Conservation (phyloP, 1,140 invertebrate species). For the Diorhabda sublineata region DNA sequence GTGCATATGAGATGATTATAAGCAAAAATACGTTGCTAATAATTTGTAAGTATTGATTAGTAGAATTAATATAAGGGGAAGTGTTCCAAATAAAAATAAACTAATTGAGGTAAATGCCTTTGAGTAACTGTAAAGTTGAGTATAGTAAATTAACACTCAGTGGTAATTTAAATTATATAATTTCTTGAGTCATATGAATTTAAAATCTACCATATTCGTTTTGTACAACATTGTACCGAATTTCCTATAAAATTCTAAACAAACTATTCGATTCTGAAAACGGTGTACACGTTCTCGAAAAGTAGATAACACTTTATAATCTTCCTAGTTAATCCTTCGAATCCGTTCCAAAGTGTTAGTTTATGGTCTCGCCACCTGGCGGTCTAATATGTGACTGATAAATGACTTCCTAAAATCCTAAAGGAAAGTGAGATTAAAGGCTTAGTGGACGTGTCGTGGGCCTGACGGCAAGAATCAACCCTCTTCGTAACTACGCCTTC, state of each 20-base stretch:
- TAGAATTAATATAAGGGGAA: no score
- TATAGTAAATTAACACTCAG: no score
- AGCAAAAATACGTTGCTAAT: no score
- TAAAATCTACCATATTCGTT: no score
- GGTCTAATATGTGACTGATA: conserved; percentile 50
- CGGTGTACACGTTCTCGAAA: neutral
- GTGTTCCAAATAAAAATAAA: no score
- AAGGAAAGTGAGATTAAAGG: conserved; percentile 61
- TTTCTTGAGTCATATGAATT: no score
- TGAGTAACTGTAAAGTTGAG: no score
- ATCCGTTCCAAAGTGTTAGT: conserved; percentile 48
- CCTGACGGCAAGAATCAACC: conserved; percentile 31
- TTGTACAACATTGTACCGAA: no score
- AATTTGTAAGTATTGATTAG: no score
- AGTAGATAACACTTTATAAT: conserved; percentile 18
- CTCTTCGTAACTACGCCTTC: neutral
- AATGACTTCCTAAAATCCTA: conserved; percentile 61
- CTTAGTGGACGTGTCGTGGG: conserved; percentile 50
- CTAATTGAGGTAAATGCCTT: no score
- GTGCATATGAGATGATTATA: no score
- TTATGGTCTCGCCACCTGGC: conserved; percentile 45
- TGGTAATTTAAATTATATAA: no score
- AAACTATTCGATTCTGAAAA: neutral
- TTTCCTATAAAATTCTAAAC: neutral
- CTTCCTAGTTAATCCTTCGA: conserved; percentile 36